Evolutionary conservation across 2,113 vertebrate genomes (phyloP), one percentile per base, ranked within the genome.

Genomic region (Pagrus major): DNA sequence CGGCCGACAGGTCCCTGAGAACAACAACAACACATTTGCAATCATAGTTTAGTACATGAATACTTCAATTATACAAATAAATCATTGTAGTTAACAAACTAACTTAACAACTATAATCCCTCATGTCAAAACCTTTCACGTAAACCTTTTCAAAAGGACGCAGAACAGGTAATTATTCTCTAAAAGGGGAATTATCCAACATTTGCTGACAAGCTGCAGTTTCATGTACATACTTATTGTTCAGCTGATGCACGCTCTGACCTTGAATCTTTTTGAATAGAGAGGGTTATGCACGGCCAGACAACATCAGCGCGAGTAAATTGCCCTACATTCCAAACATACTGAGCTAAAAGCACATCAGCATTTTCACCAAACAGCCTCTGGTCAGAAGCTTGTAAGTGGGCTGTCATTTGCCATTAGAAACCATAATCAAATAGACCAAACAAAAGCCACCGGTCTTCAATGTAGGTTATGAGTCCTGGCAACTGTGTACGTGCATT

Each of bases 1-100:
- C 85, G 89, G 88, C 98, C 98, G 59, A 95, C 86, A 42, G 97
- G 94, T 47, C 98, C 98, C 97, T 92, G 42, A 42, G 42, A 71
- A 74, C 3, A 78, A 71, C 9, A 37, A 41, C 3, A 11, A 74
- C 10, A n/a, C 54, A 68, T 65, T 31, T n/a, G n/a, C 18, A 27
- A 12, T 71, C 37, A 64, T 1, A 11, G 23, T 29, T 35, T 18
- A 49, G 21, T 7, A 16, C 27, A 56, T 27, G 5, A 66, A 41
- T 42, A 54, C 4, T 42, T 25, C 1, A 47, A 56, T n/a, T 42
- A 52, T n/a, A 35, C 8, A 70, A 15, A 42, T 2, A 23, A 37
- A 29, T 52, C 3, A 64, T 18, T 52, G 16, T 27, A 67, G 23
- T 61, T 6, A 31, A 21, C 35, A 18, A 10, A 27, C 3, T 10